Percentiles rank a stretch among this genome's conserved stretches.
Conservation (phyloP, 2,888 invertebrate genomes). For the Scotopteryx bipunctaria region DNA sequence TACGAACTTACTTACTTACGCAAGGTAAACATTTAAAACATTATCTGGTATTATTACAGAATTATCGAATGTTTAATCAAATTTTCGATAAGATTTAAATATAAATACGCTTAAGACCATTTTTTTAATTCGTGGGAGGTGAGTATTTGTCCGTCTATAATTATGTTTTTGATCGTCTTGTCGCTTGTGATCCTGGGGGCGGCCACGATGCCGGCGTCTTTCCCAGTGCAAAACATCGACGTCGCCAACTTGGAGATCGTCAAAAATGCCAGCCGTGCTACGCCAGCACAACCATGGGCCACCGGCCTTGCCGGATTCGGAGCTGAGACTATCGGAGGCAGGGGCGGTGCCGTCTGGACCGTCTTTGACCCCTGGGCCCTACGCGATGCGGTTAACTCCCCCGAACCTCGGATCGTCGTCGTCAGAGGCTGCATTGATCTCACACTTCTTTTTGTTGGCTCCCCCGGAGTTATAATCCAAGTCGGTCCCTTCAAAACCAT, state of each 20-base stretch:
- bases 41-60: no score
- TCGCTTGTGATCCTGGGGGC: slow-evolving; percentile 3
- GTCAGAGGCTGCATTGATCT: slow-evolving; percentile 17
- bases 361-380: slow-evolving; percentile 12
- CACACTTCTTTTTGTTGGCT: not conserved
- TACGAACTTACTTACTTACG: no score
- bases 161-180: slow-evolving; percentile 15
- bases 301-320: slow-evolving; percentile 9
- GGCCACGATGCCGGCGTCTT: slow-evolving; percentile 11
- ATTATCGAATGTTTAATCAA: no score
- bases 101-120: slow-evolving; percentile 4
- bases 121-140: no score
- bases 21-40: no score
- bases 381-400: slow-evolving; percentile 9
- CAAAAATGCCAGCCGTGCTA: slow-evolving; percentile 3
- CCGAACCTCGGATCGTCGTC: not conserved
- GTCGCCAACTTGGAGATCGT: slow-evolving; percentile 7
- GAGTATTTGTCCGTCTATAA: not conserved
- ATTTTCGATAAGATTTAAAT: no score
- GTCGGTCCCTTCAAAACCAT: slow-evolving; percentile 18
- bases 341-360: slow-evolving; percentile 4
- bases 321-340: slow-evolving; percentile 2
- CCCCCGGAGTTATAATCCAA: slow-evolving; percentile 10
- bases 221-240: not conserved
- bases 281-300: not conserved